A percentile compares a stretch with the other conserved stretches of the same genome.
Conservation (phyloP, 2,113 vertebrate species). For the Sturnira hondurensis region DNA sequence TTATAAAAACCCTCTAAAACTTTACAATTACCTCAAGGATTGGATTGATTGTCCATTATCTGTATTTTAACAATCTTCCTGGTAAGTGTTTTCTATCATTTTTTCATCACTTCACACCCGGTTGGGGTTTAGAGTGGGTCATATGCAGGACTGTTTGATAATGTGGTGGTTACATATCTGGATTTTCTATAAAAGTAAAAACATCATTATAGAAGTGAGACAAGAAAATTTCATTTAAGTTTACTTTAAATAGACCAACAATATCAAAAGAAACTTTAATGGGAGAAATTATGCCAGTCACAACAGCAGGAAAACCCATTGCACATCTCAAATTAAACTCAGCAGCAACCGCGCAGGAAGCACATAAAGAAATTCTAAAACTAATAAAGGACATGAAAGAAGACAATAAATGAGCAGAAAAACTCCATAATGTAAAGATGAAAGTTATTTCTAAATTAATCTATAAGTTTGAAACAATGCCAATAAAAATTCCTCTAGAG, state of each 20-base stretch:
- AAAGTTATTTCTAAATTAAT: background rate
- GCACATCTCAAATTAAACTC: background rate
- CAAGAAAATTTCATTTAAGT: background rate
- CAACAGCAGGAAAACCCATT: background rate
- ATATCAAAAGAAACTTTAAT: conserved; percentile 16
- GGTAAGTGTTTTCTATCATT: conserved; percentile 55
- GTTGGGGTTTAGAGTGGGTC: conserved; percentile 19
- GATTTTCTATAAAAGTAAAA: conserved; percentile 13
- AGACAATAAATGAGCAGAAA: background rate
- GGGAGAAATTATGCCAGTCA: conserved; percentile 21
- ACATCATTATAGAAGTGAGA: background rate
- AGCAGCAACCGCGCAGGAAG: background rate
- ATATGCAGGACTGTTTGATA: background rate
- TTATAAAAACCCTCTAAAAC: conserved; percentile 31
- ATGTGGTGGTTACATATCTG: background rate
- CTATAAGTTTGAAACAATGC: background rate
- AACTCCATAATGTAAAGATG: background rate
- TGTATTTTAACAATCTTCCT: conserved; percentile 27
- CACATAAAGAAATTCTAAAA: background rate
- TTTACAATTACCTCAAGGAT: conserved; percentile 40
- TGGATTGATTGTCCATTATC: conserved; percentile 60
- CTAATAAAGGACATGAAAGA: background rate
- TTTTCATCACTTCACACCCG: conserved; percentile 24
- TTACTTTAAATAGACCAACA: conserved; percentile 24
- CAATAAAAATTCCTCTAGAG: background rate